A percentile compares a stretch with the other conserved stretches of the same genome.
Conservation (phyloP, 92 coral and sea anemone species). For the Epizoanthus scotinus region DNA sequence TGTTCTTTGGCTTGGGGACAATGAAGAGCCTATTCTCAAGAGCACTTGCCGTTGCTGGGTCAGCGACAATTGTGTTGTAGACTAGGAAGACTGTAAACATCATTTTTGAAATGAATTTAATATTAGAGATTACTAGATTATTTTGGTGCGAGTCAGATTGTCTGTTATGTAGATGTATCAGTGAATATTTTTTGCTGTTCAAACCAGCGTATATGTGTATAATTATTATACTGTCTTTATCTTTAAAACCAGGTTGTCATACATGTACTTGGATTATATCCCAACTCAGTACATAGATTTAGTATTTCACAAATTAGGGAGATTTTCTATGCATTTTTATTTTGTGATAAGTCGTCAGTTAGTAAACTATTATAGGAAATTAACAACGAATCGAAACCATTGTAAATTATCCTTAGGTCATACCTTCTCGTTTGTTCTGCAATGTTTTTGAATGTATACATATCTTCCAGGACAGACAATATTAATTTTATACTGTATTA, state of each 20-base stretch:
- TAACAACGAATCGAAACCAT: not conserved
- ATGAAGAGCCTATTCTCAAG: not conserved
- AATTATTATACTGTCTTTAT: not conserved
- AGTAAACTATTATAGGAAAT: not conserved
- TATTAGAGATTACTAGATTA: not conserved
- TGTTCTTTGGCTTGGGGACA: conserved; percentile 2
- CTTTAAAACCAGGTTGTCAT: conserved; percentile 3
- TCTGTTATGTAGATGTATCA: conserved; percentile 9
- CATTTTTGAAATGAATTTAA: not conserved
- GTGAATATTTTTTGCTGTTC: not conserved
- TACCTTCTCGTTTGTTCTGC: not conserved
- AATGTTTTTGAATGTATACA: not conserved
- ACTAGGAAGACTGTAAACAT: not conserved
- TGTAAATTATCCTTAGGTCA: not conserved
- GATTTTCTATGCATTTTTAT: not conserved
- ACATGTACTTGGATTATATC: not conserved
- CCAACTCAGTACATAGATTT: not conserved
- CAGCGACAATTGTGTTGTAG: not conserved
- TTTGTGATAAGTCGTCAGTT: not conserved
- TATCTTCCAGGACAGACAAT: not conserved
- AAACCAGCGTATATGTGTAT: not conserved
- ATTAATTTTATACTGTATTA: no score
- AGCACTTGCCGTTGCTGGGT: not conserved
- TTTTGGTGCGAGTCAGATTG: not conserved
- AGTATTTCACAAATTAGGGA: not conserved